Conservation (phyloP, 1,140 invertebrate genomes). For the Yoshiicerus persimilis region DNA sequence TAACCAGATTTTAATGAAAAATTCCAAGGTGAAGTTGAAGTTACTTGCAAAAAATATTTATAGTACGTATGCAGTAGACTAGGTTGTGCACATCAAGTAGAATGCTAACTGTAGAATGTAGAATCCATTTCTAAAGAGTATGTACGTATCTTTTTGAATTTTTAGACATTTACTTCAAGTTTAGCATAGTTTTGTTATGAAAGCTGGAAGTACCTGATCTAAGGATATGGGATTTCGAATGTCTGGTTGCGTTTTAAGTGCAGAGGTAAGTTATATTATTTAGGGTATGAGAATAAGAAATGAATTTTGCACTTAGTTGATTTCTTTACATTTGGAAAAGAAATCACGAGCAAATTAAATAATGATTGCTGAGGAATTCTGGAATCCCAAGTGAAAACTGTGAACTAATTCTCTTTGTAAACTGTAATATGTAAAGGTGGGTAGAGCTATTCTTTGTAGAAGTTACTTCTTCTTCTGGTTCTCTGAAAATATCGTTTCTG, state of each 20-base stretch:
- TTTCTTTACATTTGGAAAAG: background rate
- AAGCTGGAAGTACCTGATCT: background rate
- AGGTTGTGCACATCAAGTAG: background rate
- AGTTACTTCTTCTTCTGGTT: background rate
- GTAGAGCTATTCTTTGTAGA: background rate
- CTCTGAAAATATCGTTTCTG: background rate
- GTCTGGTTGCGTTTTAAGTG: background rate
- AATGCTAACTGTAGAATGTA: background rate
- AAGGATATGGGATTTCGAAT: background rate
- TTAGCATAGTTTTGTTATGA: background rate
- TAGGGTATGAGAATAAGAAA: background rate
- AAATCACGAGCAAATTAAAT: background rate
- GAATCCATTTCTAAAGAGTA: background rate
- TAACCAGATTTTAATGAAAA: background rate
- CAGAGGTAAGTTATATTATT: background rate
- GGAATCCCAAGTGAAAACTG: background rate
- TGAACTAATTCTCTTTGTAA: background rate
- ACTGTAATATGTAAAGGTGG: background rate
- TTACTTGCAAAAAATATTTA: background rate
- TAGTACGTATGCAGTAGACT: background rate
- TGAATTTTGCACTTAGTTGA: constrained; percentile 4
- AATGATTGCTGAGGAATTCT: background rate
- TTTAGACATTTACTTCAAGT: background rate
- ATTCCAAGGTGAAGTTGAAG: background rate
- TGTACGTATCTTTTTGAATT: background rate